Evolutionary conservation across 2,888 invertebrate species (phyloP).

Genomic region (Pristionchus maxplancki): DNA sequence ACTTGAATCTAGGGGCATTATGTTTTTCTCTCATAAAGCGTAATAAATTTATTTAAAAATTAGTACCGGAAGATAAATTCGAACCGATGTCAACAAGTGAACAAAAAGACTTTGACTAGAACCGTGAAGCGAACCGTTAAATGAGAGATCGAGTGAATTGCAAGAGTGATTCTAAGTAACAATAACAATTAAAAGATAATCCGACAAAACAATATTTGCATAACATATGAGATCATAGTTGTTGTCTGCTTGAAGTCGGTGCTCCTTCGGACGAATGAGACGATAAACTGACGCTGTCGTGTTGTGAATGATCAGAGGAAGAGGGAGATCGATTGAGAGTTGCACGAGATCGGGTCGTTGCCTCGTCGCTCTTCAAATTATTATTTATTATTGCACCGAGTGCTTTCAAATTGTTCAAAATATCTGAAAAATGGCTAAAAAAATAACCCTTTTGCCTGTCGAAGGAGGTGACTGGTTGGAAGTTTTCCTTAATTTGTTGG

Average conservation of each 20-base stretch:
- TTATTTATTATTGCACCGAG: too few relatives aligned
- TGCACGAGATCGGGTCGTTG: background rate
- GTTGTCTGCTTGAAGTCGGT: background rate
- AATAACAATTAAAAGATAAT: background rate
- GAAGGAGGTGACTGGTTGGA: background rate
- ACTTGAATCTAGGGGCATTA: too few relatives aligned
- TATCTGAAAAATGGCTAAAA: too few relatives aligned
- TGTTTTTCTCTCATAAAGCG: too few relatives aligned
- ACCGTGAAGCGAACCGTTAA: background rate
- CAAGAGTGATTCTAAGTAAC: background rate
- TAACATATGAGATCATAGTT: background rate
- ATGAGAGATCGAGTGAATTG: background rate
- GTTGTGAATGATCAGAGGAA: background rate
- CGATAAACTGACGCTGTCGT: conserved; percentile 33
- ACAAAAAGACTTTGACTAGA: background rate
- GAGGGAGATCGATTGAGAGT: background rate
- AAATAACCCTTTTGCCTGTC: background rate
- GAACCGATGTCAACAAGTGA: background rate
- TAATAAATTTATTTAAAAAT: too few relatives aligned
- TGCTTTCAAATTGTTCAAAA: too few relatives aligned
- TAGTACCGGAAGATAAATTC: background rate
- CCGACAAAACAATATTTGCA: background rate
- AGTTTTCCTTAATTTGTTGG: background rate
- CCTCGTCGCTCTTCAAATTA: background rate
- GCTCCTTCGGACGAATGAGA: conserved; percentile 48